A percentile compares a stretch with the other conserved stretches of the same genome.
These are phyloP conservation scores for Nomada fabriciana DNA, from an alignment of 2,888 invertebrate species.

Conservation along the genomic window DNA sequence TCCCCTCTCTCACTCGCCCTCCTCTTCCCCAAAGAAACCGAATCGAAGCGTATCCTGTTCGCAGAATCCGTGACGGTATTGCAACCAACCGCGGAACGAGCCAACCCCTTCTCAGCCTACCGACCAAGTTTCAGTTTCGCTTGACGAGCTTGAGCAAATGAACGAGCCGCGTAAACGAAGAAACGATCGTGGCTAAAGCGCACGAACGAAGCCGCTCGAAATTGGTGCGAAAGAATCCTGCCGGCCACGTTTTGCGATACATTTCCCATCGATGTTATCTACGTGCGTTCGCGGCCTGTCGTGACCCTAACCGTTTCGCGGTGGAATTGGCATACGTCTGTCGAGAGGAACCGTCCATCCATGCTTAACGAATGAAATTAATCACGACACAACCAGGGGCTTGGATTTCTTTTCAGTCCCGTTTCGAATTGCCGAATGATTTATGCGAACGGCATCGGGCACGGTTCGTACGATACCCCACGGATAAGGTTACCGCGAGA, in stretches of 20 bases:
- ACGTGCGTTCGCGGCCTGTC: background rate
- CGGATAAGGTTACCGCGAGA: slow-evolving; percentile 44
- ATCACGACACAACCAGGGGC: slow-evolving; percentile 28
- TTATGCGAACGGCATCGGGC: slow-evolving; percentile 45
- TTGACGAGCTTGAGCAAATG: slow-evolving; percentile 49
- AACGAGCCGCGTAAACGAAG: slow-evolving; percentile 31
- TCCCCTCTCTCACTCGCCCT: background rate
- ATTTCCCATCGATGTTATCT: slow-evolving; percentile 10
- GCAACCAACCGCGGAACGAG: slow-evolving; percentile 29
- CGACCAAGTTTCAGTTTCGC: slow-evolving; percentile 58
- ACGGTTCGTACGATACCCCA: slow-evolving; percentile 35
- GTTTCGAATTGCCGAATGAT: slow-evolving; percentile 58
- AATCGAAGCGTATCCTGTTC: slow-evolving; percentile 51
- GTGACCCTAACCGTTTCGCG: slow-evolving; percentile 18
- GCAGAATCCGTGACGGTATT: slow-evolving; percentile 56
- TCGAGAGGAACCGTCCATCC: slow-evolving; percentile 24
- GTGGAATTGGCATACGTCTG: slow-evolving; percentile 15
- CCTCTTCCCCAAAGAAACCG: slow-evolving; percentile 30
- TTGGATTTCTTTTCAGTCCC: slow-evolving; percentile 47
- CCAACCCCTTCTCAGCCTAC: slow-evolving; percentile 1
- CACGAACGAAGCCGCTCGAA: slow-evolving; percentile 46
- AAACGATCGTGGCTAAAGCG: slow-evolving; percentile 4
- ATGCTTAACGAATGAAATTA: slow-evolving; percentile 48
- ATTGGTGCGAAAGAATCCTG: slow-evolving; percentile 61
- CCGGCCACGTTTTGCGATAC: slow-evolving; percentile 23